Evolutionary conservation across 2,113 vertebrate genomes (phyloP).

Genomic region (Echinops telfairi): DNA sequence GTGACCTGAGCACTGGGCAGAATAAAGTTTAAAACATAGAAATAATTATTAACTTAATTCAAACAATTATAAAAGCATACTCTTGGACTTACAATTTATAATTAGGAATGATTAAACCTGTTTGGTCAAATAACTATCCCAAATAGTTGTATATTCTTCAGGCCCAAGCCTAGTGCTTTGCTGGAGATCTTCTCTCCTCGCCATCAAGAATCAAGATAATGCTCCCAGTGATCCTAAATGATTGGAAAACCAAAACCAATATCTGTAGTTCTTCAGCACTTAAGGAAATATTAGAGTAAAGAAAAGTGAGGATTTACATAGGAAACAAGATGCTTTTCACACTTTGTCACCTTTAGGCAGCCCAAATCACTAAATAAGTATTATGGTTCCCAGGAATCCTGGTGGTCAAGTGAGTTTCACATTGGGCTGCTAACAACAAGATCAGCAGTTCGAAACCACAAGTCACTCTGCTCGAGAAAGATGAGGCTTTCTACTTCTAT

Average conservation of each 20-base stretch:
- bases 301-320: neutral
- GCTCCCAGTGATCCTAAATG: neutral
- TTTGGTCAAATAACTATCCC: conserved; percentile 52
- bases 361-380: neutral
- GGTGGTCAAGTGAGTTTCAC: too few relatives aligned
- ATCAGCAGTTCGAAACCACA: too few relatives aligned
- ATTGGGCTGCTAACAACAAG: too few relatives aligned
- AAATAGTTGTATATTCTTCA: conserved; percentile 45
- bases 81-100: conserved; percentile 45
- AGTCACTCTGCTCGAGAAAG: too few relatives aligned
- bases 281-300: conserved; percentile 41
- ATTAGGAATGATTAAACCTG: conserved; percentile 31
- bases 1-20: neutral
- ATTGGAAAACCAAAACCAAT: conserved; percentile 22
- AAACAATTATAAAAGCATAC: conserved; percentile 53
- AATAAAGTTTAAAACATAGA: neutral
- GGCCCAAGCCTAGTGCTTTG: neutral
- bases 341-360: neutral
- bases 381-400: neutral
- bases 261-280: conserved; percentile 23
- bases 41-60: conserved; percentile 31
- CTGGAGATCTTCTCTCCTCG: neutral
- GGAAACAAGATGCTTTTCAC: neutral
- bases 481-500: too few relatives aligned
- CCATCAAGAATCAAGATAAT: neutral